These are phyloP conservation scores for Athalia rosae DNA, from an alignment of 2,888 invertebrate species.

Conservation along the genomic window DNA sequence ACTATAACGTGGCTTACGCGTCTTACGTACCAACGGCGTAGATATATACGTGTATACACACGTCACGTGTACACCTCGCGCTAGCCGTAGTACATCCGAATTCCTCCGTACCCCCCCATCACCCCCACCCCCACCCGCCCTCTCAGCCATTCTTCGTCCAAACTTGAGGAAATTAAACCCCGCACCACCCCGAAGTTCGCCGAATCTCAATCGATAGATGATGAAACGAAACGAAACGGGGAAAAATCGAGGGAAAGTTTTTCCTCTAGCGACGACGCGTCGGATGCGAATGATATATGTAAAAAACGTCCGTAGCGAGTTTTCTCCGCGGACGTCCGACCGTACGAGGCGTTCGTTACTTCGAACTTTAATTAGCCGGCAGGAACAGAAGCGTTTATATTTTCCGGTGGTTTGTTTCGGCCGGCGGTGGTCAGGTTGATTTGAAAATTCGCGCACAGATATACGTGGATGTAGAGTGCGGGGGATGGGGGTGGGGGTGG, in stretches of 20 bases:
- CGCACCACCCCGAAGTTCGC: slow-evolving; percentile 6
- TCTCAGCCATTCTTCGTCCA: neutral
- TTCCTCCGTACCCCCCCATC: neutral
- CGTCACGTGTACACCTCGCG: neutral
- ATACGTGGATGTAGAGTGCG: too few relatives aligned
- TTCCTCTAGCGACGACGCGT: neutral
- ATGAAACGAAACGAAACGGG: too few relatives aligned
- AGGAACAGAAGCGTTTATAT: neutral
- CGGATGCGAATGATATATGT: neutral
- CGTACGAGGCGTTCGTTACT: slow-evolving; percentile 36
- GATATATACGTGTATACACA: slow-evolving; percentile 40
- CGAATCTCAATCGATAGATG: slow-evolving; percentile 16
- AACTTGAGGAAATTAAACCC: neutral
- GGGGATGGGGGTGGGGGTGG: too few relatives aligned
- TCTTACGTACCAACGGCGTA: slow-evolving; percentile 29
- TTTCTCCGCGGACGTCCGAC: slow-evolving; percentile 21
- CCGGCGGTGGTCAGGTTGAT: neutral
- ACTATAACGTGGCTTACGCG: slow-evolving; percentile 56
- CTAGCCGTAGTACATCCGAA: neutral
- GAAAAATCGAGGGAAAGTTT: neutral
- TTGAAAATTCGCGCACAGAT: slow-evolving; percentile 25
- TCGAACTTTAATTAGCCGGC: slow-evolving; percentile 34
- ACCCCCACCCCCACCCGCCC: too few relatives aligned
- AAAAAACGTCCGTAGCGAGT: slow-evolving; percentile 16
- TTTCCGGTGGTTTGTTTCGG: neutral